Evolutionary conservation across 2,113 vertebrate genomes (phyloP).

Genomic region (Esox niger): DNA sequence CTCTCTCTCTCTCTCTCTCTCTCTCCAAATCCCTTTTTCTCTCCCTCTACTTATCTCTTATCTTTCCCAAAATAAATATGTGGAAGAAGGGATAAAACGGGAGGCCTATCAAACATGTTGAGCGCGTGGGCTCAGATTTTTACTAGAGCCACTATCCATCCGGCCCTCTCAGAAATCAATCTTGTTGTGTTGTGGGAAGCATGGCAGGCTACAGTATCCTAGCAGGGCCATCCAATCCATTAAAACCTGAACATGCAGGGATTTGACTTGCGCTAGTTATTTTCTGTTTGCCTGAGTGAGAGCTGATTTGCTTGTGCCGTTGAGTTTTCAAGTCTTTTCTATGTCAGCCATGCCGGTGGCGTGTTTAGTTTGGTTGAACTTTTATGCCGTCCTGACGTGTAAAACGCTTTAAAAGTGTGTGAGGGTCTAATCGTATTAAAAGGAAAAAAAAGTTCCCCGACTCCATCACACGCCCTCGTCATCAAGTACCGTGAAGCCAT

Average conservation of each 20-base stretch:
- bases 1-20: constrained; percentile 20
- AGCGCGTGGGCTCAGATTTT: not conserved
- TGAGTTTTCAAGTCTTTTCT: constrained; percentile 1
- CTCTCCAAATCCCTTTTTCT: not conserved
- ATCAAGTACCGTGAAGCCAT: not conserved
- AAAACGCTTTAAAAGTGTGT: not conserved
- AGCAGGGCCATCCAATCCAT: not conserved
- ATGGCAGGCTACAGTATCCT: not conserved
- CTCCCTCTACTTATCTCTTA: not conserved
- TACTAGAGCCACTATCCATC: not conserved
- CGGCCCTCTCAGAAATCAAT: not conserved
- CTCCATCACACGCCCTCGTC: not conserved
- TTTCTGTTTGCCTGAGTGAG: not conserved
- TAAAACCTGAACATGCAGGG: not conserved
- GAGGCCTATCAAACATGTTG: not conserved
- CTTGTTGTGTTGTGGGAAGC: not conserved
- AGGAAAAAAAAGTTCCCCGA: not conserved
- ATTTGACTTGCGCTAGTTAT: not conserved
- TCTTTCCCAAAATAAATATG: not conserved
- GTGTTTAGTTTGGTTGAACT: not conserved
- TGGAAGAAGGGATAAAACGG: not conserved
- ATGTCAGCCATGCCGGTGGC: not conserved
- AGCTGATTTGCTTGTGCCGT: constrained; percentile 1
- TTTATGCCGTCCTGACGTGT: not conserved
- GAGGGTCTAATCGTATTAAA: too few relatives aligned